Base-by-base conservation (phyloP, 2,113 vertebrate genomes). In the Mesocricetus auratus region DNA sequence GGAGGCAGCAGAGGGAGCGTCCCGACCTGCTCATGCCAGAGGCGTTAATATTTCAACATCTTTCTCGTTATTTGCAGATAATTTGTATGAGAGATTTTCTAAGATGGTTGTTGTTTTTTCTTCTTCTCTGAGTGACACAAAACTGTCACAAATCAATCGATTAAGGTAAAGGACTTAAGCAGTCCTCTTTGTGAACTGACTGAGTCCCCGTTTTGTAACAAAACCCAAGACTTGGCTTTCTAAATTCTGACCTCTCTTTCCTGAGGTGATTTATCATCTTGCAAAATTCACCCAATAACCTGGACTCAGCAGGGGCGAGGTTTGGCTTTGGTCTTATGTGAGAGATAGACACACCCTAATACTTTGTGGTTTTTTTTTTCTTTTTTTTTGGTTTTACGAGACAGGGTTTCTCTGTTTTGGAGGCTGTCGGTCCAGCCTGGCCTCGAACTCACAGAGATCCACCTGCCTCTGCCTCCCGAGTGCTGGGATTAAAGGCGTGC, bases 31-130 rank as follows among this genome's bases (percentile, higher is more conserved):
- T 87, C 69, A 0, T 42, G 83, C 89, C 96, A 93, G 96, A 94
- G 96, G 97, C 89, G 78, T 96, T 97, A 97, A 98, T 97, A 97
- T 95, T 94, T 93, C 91, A 88, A 97, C 96, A 98, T 97, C 93
- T 79, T 95, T 95, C 73, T 95, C 0, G 39, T 93, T 97, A 98
- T 98, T 97, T 97, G 95, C 96, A 94, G 96, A 95, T 97, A 91
- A 94, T 96, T 96, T 98, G 96, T 94, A 95, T 96, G 88, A 93
- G 87, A 94, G 88, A 58, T 86, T 90, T 97, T 97, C 45, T 2
- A 73, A 96, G 96, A 97, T 98, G 97, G 96, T 98, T 96, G 96
- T n/a, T n/a, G 68, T 96, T 97, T 97, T 93, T 58, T n/a, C n/a
- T n/a, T 47, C 92, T 88, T 45, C 16, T 90, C 62, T n/a, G 53